phyloP scores from a whole-genome alignment of 2,888 invertebrate genomes.

The Drosophila putrida region DNA sequence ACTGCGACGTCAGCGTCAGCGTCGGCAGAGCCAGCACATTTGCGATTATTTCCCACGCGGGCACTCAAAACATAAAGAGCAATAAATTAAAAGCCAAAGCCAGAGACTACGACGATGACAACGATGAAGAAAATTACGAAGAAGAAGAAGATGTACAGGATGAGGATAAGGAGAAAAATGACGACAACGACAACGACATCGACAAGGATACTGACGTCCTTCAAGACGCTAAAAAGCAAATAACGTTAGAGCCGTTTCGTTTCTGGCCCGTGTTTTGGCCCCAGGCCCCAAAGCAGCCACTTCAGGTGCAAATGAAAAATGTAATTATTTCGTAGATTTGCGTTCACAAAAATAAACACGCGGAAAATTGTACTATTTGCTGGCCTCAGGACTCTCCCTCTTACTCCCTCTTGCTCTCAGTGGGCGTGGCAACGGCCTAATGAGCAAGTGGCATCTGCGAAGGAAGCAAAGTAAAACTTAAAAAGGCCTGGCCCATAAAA shows the following conservation, averaged over 20 bases:
- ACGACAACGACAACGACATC: slow-evolving; percentile 10
- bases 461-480: slow-evolving; percentile 52
- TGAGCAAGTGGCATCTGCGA: slow-evolving; percentile 42
- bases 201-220: slow-evolving; percentile 48
- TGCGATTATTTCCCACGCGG: slow-evolving; percentile 82
- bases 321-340: slow-evolving; percentile 82
- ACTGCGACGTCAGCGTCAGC: slow-evolving; percentile 1
- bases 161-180: slow-evolving; percentile 16
- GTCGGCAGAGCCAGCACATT: slow-evolving; percentile 56
- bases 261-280: slow-evolving; percentile 1
- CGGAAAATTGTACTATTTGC: slow-evolving; percentile 65
- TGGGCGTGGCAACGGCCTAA: slow-evolving; percentile 38
- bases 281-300: slow-evolving; percentile 54
- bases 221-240: slow-evolving; percentile 63
- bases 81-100: slow-evolving; percentile 80
- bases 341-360: slow-evolving; percentile 72
- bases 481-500: slow-evolving; percentile 72
- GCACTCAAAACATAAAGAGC: slow-evolving; percentile 82
- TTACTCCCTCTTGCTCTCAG: neutral
- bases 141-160: neutral
- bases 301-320: slow-evolving; percentile 82
- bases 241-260: slow-evolving; percentile 36
- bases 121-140: slow-evolving; percentile 28
- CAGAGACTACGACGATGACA: slow-evolving; percentile 50
- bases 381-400: slow-evolving; percentile 31